A percentile compares a stretch with the other conserved stretches of the same genome.
Evolutionary conservation across 2,113 vertebrate species (phyloP).

Genomic region (Oreocharis arfaki): DNA sequence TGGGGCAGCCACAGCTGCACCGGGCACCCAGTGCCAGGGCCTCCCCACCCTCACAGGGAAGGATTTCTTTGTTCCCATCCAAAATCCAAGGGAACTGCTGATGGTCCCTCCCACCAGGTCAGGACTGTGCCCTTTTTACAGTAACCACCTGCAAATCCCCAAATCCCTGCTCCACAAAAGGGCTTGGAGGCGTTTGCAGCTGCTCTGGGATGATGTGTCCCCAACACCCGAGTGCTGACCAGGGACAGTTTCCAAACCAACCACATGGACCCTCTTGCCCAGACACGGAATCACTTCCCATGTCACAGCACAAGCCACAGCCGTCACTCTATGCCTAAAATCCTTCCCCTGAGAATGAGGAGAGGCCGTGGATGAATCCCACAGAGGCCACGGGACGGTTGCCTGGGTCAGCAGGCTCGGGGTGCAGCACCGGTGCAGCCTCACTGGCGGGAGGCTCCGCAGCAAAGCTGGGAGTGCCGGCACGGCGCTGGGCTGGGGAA

Average conservation of each 20-base stretch:
- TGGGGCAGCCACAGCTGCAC: background rate
- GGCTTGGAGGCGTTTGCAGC: accelerated
- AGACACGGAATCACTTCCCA: background rate
- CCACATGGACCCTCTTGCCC: background rate
- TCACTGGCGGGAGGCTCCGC: accelerated
- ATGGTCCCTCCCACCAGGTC: background rate
- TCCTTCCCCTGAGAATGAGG: accelerated
- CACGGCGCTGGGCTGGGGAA: background rate
- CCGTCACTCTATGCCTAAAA: background rate
- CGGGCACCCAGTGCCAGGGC: background rate
- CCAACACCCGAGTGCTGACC: background rate
- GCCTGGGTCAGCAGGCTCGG: accelerated
- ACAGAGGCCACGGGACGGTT: background rate
- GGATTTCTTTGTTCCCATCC: background rate
- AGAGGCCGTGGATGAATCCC: background rate
- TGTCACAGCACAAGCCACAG: background rate
- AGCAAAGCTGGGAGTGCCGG: background rate
- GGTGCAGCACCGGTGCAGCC: accelerated
- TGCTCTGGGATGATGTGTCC: background rate
- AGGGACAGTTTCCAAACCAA: background rate
- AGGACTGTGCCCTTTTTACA: background rate
- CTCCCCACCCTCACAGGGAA: background rate
- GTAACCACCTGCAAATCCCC: background rate
- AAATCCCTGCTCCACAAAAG: background rate
- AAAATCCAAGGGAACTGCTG: background rate